Evolutionary conservation across 2,888 invertebrate genomes (phyloP), one percentile per base, ranked within the genome.

Genomic region (Pyrochroa serraticornis): DNA sequence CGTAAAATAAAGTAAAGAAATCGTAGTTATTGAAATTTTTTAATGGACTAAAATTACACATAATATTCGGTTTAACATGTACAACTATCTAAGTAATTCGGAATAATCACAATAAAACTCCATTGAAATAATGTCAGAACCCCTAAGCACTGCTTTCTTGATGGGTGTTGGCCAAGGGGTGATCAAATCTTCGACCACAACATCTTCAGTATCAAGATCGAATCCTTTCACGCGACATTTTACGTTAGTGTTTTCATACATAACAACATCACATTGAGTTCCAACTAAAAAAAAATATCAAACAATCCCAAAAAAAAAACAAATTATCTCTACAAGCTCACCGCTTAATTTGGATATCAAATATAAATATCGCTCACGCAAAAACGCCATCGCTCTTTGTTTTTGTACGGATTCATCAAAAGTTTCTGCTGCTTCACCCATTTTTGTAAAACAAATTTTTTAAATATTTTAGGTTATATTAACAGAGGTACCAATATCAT

Each of bases 231-330:
- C 62, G 30, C 65, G 67, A 39, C 72, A 74, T 14, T 60, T 64
- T n/a, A 77, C 72, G 45, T 68, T 56, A 6, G 72, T 74, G 48
- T 74, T 71, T 59, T 76, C 75, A 56, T 68, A 70, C 74, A 78
- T 73, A 7, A 60, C 64, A 3, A 77, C 64, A 35, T 68, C 60
- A 47, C 75, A 72, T 6, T 71, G 54, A 36, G 62, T 71, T 72
- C 60, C 48, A 70, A 70, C 50, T 36, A 43, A 48, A 14, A 8
- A 13, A 12, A 32, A 52, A n/a, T n/a, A n/a, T n/a, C n/a, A n/a
- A n/a, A 6, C 32, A 39, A 51, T 10, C 38, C 42, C 9, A 50
- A 12, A 42, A 9, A 43, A 47, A 34, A 37, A 3, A 22, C 8
- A 36, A 8, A 10, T 34, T 41, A 12, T 31, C 8, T 32, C 35